Conservation (phyloP, 2,797 vertebrate species). For the Sebastes taczanowskii region DNA sequence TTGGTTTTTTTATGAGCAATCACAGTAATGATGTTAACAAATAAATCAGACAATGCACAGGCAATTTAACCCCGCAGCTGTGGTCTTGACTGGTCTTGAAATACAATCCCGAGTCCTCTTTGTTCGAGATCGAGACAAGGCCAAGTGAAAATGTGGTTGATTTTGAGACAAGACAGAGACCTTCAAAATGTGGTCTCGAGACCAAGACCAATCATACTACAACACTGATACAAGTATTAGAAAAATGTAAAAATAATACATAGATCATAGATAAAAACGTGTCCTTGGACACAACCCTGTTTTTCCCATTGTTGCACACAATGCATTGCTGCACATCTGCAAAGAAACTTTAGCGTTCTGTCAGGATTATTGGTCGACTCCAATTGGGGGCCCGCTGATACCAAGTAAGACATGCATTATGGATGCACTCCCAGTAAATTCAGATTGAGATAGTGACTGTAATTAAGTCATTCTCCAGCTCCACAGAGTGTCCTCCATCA, state of each 20-base stretch:
- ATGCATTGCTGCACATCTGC: not conserved
- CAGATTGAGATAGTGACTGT: slow-evolving; percentile 60
- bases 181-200: too few species aligned
- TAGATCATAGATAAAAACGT: not conserved
- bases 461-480: slow-evolving; percentile 69
- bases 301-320: not conserved
- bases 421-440: slow-evolving; percentile 57
- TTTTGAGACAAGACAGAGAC: too few species aligned
- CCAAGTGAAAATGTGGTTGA: too few species aligned
- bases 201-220: too few species aligned
- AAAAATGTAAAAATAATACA: not conserved
- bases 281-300: not conserved
- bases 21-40: too few species aligned
- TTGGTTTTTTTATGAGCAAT: too few species aligned
- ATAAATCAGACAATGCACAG: too few species aligned
- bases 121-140: too few species aligned
- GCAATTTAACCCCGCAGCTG: too few species aligned
- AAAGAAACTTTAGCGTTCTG: not conserved
- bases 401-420: slow-evolving; percentile 66
- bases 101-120: too few species aligned
- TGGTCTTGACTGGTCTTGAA: too few species aligned
- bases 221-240: not conserved
- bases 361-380: slow-evolving; percentile 26
- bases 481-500: slow-evolving; percentile 65
- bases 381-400: slow-evolving; percentile 43